Evolutionary conservation across 2,797 vertebrate genomes (phyloP), one percentile per base, ranked within the genome.

Genomic region (Benthosema pterotum): DNA sequence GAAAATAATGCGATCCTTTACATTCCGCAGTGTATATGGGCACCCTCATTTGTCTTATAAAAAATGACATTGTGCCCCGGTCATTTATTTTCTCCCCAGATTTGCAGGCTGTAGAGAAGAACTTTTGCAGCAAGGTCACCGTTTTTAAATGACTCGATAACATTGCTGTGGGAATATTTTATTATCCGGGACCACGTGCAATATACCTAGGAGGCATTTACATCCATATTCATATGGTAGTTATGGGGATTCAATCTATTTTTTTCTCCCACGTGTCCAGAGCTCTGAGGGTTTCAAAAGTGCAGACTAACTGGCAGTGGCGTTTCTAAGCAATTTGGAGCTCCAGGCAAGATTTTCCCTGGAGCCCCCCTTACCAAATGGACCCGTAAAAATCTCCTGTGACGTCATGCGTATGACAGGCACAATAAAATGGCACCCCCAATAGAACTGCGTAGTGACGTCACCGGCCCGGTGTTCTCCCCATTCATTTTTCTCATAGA

Each of bases 151-250:
- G 48, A 66, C 46, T 65, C 51, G 46, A 60, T 64, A 15, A 59
- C 56, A 60, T 65, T 60, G 62, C 62, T 52, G 60, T 59, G 68
- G 46, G 60, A 77, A 68, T 67, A 53, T 59, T 69, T 66, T 53
- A 56, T 72, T 49, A 69, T 81, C 60, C 70, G 63, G 65, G 71
- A 57, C 64, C 60, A 64, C 50, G 52, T 16, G 62, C 18, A n/a
- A n/a, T n/a, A 67, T 43, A 46, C 62, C 65, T 52, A 16, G 54
- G 18, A 71, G 52, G 46, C 22, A 43, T 58, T 57, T 48, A 17
- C 52, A 73, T 69, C 38, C 52, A 74, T 76, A 74, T 78, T 73
- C 68, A 68, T 71, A 56, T 4, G 43, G 28, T 50, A 43, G 64
- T 72, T 77, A 42, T 52, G 54, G 57, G 18, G 48, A 69, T 52